Evolutionary conservation across 2,113 vertebrate species (phyloP).

Genomic region (Pedionomus torquatus): DNA sequence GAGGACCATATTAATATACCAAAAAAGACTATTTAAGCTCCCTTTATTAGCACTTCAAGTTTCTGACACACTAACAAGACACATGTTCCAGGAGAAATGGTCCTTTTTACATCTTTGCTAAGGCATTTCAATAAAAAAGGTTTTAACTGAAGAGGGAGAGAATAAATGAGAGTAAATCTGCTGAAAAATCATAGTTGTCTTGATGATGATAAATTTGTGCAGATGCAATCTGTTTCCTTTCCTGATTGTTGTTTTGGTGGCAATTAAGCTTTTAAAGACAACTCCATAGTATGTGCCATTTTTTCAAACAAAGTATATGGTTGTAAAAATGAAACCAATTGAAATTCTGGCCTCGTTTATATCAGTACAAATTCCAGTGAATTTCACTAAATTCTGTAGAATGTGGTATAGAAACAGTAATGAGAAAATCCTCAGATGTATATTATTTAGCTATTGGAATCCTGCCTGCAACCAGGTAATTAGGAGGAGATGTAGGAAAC

Average conservation of each 20-base stretch:
- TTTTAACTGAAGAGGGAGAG: not conserved
- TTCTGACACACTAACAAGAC: not conserved
- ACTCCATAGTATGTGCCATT: not conserved
- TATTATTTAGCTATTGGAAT: not conserved
- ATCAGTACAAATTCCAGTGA: not conserved
- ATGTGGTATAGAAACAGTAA: not conserved
- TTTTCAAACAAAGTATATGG: not conserved
- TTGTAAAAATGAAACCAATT: not conserved
- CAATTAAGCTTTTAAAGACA: not conserved
- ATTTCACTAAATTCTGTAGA: not conserved
- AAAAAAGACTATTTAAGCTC: not conserved
- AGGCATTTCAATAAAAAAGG: not conserved
- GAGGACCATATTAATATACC: not conserved
- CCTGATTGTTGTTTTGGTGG: not conserved
- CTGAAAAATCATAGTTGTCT: not conserved
- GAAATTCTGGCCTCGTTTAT: not conserved
- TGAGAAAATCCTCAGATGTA: not conserved
- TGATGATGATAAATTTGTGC: not conserved
- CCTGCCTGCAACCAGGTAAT: constrained; percentile 21
- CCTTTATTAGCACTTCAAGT: not conserved
- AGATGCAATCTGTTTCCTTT: not conserved
- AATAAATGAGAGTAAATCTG: not conserved
- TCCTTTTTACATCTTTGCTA: not conserved
- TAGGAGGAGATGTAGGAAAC: constrained; percentile 17
- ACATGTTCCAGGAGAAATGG: not conserved